phyloP scores from a whole-genome alignment of 2,888 invertebrate species.

The Drosophila cognata region DNA sequence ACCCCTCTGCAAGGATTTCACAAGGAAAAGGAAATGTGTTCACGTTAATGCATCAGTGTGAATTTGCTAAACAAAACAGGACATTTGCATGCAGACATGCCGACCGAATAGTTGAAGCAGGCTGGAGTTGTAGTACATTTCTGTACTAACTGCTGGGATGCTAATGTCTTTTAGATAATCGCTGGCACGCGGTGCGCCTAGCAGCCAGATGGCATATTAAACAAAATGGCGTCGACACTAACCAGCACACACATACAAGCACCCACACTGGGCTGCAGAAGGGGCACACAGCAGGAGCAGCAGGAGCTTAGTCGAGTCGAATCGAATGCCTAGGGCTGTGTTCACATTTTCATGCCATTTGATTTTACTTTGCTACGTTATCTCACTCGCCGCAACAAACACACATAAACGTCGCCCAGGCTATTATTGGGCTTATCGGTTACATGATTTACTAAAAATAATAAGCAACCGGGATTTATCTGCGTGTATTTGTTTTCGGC shows the following conservation, averaged over 20 bases:
- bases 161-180: slow-evolving; percentile 72
- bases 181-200: slow-evolving; percentile 51
- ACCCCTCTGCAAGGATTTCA: not conserved
- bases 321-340: slow-evolving; percentile 53
- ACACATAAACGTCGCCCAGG: slow-evolving; percentile 36
- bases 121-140: slow-evolving; percentile 43
- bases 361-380: slow-evolving; percentile 58
- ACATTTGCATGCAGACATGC: slow-evolving; percentile 34
- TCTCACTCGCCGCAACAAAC: slow-evolving; percentile 22
- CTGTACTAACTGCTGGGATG: slow-evolving; percentile 34
- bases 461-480: slow-evolving; percentile 56
- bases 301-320: slow-evolving; percentile 43
- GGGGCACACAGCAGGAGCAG: slow-evolving; percentile 1
- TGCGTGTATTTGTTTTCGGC: slow-evolving; percentile 17
- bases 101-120: slow-evolving; percentile 11
- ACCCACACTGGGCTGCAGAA: not conserved
- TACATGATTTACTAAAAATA: slow-evolving; percentile 71
- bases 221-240: slow-evolving; percentile 52
- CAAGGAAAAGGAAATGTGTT: not conserved
- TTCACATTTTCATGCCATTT: slow-evolving; percentile 64
- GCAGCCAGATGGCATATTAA: slow-evolving; percentile 63
- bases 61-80: slow-evolving; percentile 46
- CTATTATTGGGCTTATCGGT: slow-evolving; percentile 61
- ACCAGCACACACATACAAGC: slow-evolving; percentile 3
- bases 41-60: slow-evolving; percentile 23